Percentiles rank a stretch among this genome's conserved stretches.
Conservation (phyloP, 2,797 vertebrate species). For the Enteromius treurensis region DNA sequence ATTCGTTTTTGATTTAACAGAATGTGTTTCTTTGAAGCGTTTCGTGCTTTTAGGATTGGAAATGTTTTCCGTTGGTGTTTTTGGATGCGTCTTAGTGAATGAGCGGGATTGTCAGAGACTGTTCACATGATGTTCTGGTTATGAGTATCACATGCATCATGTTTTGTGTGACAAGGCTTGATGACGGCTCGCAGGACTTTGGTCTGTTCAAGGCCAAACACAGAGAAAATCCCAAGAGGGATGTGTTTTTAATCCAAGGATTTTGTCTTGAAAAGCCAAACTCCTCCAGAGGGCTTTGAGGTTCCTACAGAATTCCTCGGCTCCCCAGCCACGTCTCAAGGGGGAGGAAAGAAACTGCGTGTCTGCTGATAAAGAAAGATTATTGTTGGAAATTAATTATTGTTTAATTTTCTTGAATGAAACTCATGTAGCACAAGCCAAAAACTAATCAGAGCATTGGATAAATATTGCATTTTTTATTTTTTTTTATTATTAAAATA, state of each 20-base stretch:
- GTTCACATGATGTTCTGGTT: conserved; percentile 41
- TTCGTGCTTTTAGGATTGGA: neutral
- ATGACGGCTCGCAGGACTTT: conserved; percentile 47
- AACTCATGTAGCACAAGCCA: neutral
- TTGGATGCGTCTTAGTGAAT: neutral
- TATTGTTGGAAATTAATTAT: conserved; percentile 13
- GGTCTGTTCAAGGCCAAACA: conserved; percentile 61
- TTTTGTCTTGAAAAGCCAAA: conserved; percentile 63
- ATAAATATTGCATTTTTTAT: neutral
- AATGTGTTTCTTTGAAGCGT: neutral
- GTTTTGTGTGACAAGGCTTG: conserved; percentile 57
- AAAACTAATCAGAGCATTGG: neutral
- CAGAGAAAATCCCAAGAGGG: conserved; percentile 58
- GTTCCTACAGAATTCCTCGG: conserved; percentile 56
- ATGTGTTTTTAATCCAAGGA: conserved; percentile 62
- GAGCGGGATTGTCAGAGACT: neutral
- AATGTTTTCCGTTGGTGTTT: neutral
- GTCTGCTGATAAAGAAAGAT: conserved; percentile 49
- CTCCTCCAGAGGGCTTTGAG: conserved; percentile 61
- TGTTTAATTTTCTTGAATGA: neutral
- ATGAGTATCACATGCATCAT: conserved; percentile 30
- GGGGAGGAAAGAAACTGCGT: conserved; percentile 26
- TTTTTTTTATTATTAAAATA: conserved; percentile 2
- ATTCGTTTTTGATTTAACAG: neutral
- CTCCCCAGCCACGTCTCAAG: conserved; percentile 48